Conservation (phyloP, 2,113 vertebrate genomes). For the Rhinoderma darwinii region DNA sequence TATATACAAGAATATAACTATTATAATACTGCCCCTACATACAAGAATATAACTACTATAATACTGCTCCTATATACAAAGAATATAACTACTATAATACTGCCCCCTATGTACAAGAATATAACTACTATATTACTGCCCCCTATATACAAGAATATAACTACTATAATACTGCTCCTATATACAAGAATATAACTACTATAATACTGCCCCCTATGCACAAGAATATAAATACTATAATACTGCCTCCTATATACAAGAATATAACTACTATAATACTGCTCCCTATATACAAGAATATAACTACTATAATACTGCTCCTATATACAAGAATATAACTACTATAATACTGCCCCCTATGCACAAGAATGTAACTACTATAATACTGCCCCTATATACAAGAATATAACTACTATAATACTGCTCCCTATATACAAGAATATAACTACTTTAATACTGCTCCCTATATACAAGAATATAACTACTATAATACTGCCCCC, state of each 20-base stretch:
- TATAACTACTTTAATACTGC: constrained; percentile 3
- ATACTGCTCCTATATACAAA: constrained; percentile 1
- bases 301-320: not conserved
- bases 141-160: constrained; percentile 18
- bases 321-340: not conserved
- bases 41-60: constrained; percentile 18
- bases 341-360: not conserved
- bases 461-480: not conserved
- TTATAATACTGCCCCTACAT: not conserved
- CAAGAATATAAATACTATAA: too few relatives aligned
- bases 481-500: constrained; percentile 2
- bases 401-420: constrained; percentile 17
- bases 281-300: not conserved
- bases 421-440: not conserved
- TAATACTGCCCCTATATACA: not conserved
- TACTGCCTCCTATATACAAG: constrained; percentile 1
- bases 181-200: not conserved
- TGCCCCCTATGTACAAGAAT: not conserved
- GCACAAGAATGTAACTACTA: not conserved
- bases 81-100: constrained; percentile 19
- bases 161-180: constrained; percentile 13
- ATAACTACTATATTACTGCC: not conserved
- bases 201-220: not conserved
- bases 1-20: not conserved
- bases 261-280: constrained; percentile 13